Conservation (phyloP, 1,140 invertebrate genomes). For the Lepeophtheirus salmonis region DNA sequence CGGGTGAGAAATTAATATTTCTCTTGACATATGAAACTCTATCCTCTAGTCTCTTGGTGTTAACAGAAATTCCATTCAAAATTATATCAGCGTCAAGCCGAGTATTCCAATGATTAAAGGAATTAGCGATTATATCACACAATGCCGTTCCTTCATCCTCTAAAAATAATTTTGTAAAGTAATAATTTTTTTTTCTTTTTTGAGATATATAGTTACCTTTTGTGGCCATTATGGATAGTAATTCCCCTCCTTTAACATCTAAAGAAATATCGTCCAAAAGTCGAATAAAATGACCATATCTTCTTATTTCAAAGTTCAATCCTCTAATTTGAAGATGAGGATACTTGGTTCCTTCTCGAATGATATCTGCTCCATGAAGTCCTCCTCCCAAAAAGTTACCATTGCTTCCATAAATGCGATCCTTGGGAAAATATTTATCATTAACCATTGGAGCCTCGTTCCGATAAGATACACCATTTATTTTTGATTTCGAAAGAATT, state of each 20-base stretch:
- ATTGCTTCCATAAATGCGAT: conserved; percentile 22
- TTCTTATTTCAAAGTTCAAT: conserved; percentile 31
- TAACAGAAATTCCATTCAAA: conserved; percentile 60
- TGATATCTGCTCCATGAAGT: conserved; percentile 20
- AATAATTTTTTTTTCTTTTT: neutral
- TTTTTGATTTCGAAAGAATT: conserved; percentile 12
- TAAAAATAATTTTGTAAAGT: conserved; percentile 18
- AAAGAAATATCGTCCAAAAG: conserved; percentile 50
- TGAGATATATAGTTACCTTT: conserved; percentile 32
- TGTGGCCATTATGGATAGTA: conserved; percentile 71
- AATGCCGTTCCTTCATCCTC: conserved; percentile 56
- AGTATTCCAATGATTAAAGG: conserved; percentile 26
- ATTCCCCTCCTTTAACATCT: conserved; percentile 69
- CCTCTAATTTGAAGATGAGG: conserved; percentile 45
- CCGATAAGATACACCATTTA: conserved; percentile 19
- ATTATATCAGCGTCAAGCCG: conserved; percentile 55
- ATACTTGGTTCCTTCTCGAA: conserved; percentile 27
- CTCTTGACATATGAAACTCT: conserved; percentile 43
- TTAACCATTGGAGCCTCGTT: conserved; percentile 24
- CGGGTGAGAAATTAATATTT: conserved; percentile 38
- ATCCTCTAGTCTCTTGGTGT: conserved; percentile 38
- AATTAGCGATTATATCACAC: conserved; percentile 56
- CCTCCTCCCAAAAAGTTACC: neutral
- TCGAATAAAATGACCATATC: conserved; percentile 27
- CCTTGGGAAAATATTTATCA: conserved; percentile 24